Base-by-base conservation (phyloP, 64 coral and sea anemone genomes). In the Orbicella faveolata region DNA sequence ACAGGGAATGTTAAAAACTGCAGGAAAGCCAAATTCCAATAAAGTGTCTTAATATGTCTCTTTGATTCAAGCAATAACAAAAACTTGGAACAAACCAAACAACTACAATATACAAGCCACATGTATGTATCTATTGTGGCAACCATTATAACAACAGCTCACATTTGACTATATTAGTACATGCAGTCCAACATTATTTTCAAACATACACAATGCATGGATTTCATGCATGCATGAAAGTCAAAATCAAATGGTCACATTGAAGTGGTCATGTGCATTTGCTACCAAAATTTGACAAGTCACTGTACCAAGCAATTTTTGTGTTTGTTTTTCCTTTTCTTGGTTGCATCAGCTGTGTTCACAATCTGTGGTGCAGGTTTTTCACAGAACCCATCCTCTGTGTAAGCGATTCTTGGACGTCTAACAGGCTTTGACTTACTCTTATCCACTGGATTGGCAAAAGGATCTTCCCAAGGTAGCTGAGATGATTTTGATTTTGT, bases 381-480 rank as follows among this genome's bases (percentile, higher is more conserved):
- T 53, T 81, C 75, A 61, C 77, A 80, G 74, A 84, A 70, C 23
- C 88, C 91, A 75, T 99, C 97, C 55, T 94, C 81, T 20, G 95
- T 94, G 84, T 96, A 99, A 69, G 93, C 75, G 59, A 99, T 99
- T 21, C 97, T 84, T 88, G 92, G 95, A 37, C 95, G 81, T 37
- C 94, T 83, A 11, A 91, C 52, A 59, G 53, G 87, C 37, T 91
- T 73, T 35, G 86, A 94, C n/a, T 89, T 91, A 25, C 73, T 91
- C 80, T 99, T 90, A 63, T 95, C 94, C 23, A 96, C 94, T 82
- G 97, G 97, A 81, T 99, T 99, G 59, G 97, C 94, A 88, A 99
- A 99, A 11, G 97, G 97, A 67, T 99, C 97, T 44, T 99, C 97
- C 97, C 97, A 99, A 21, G 97, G 97, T 39, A 99, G 70, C 6